phyloP scores from a whole-genome alignment of 2,888 invertebrate species.

The Pammene aurita region DNA sequence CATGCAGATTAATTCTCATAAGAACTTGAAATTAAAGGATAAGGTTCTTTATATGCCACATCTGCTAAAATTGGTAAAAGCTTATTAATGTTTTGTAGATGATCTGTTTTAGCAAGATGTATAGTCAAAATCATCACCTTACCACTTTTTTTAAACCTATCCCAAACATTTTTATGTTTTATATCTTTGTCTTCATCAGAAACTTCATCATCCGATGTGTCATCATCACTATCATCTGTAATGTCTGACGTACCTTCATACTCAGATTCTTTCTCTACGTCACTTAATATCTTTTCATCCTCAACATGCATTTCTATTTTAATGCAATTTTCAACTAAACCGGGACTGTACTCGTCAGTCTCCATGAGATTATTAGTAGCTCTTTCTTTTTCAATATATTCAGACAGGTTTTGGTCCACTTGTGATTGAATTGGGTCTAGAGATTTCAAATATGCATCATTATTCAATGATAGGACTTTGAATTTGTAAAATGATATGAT shows the following conservation, averaged over 20 bases:
- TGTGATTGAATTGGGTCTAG: constrained; percentile 28
- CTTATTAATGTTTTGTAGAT: too few species aligned
- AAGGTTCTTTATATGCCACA: too few species aligned
- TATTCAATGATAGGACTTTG: constrained; percentile 63
- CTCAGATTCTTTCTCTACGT: background rate
- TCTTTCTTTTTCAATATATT: constrained; percentile 34
- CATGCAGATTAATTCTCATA: background rate
- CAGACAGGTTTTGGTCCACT: constrained; percentile 48
- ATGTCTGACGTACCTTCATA: background rate
- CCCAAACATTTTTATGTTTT: constrained; percentile 55
- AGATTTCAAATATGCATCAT: constrained; percentile 58
- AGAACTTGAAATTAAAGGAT: too few species aligned
- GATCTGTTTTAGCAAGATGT: too few species aligned
- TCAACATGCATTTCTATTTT: constrained; percentile 44
- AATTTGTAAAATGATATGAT: constrained; percentile 64
- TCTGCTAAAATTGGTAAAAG: too few species aligned
- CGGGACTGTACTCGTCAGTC: constrained; percentile 36
- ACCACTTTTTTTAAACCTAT: constrained; percentile 59
- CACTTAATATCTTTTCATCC: constrained; percentile 14
- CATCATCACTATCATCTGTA: constrained; percentile 6
- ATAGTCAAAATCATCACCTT: constrained; percentile 20
- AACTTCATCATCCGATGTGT: constrained; percentile 46
- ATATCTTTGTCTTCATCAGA: constrained; percentile 63
- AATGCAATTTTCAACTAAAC: constrained; percentile 44
- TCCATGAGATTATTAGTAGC: constrained; percentile 41